Evolutionary conservation across 2,113 vertebrate species (phyloP), one percentile per base, ranked within the genome.

Genomic region (Cynopterus brachyotis): DNA sequence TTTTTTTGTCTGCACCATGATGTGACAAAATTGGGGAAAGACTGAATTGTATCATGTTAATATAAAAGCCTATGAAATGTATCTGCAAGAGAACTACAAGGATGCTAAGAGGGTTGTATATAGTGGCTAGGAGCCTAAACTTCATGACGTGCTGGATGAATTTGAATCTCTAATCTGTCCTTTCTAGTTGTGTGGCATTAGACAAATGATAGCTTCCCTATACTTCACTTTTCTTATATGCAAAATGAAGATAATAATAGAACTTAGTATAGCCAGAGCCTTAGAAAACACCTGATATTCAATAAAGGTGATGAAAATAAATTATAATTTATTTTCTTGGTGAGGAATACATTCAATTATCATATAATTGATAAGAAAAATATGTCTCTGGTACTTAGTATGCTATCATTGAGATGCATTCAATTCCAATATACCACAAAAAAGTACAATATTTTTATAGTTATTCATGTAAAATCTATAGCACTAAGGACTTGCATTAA

Each of bases 241-340:
- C 5, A 70, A 88, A 78, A 42, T 69, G 45, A 42, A 67, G 42
- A 22, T 89, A 64, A 62, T 20, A 59, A 89, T 11, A 69, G 24
- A 80, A 55, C 5, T 24, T 35, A 67, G 22, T n/a, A n/a, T 11
- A 76, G 20, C 6, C 12, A 70, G 42, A 92, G 37, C 57, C 64
- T 66, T 70, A 84, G 53, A 70, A 69, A 26, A 72, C 45, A 45
- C 26, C 22, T 53, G 26, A 93, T 35, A 28, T 11, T 17, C 4
- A 70, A 2, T 28, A 64, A 42, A 89, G n/a, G 30, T 0, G 9
- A 55, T 69, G 1, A 66, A 67, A 70, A 4, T 19, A 4, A 42
- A 45, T 50, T 53, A 69, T n/a, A 9, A 70, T 78, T 92, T 59
- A 55, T 86, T 93, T 79, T 87, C 35, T 76, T 94, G 3, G 32